A percentile compares a stretch with the other conserved stretches of the same genome.
Conservation (phyloP, 2,113 vertebrate species). For the Silurus asotus region DNA sequence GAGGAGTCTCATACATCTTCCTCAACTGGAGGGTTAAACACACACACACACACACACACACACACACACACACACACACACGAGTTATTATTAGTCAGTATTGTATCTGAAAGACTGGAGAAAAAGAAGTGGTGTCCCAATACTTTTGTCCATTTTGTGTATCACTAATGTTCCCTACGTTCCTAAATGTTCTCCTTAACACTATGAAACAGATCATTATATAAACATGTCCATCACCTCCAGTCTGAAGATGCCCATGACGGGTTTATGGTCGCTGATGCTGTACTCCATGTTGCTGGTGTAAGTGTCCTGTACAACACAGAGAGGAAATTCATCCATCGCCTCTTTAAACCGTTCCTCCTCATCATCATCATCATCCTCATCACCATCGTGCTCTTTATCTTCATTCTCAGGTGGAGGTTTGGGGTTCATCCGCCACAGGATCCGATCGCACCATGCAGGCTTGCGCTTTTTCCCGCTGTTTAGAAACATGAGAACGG, state of each 20-base stretch:
- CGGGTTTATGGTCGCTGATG: conserved; percentile 96
- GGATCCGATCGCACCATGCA: conserved; percentile 92
- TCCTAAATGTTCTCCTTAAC: background rate
- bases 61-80: background rate
- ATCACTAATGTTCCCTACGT: too few relatives aligned
- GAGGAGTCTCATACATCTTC: conserved; percentile 72
- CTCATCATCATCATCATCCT: background rate
- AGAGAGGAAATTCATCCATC: conserved; percentile 67
- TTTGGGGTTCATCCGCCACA: conserved; percentile 81
- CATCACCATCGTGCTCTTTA: conserved; percentile 42
- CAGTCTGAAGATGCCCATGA: conserved; percentile 80
- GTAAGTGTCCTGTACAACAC: conserved; percentile 77
- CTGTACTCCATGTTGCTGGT: conserved; percentile 83
- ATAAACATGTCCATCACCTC: conserved; percentile 73
- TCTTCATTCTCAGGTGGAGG: conserved; percentile 44
- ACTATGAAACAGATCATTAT: background rate
- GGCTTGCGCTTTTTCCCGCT: conserved; percentile 94
- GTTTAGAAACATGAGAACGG: background rate
- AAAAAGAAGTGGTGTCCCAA: too few relatives aligned
- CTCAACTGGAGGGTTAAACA: conserved; percentile 72
- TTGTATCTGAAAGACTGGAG: too few relatives aligned
- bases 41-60: background rate
- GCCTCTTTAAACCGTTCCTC: conserved; percentile 27
- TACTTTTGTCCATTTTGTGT: too few relatives aligned
- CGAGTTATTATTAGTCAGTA: too few relatives aligned